Base-by-base conservation (phyloP, 1,140 invertebrate species). In the Drosophila tsacasi region DNA sequence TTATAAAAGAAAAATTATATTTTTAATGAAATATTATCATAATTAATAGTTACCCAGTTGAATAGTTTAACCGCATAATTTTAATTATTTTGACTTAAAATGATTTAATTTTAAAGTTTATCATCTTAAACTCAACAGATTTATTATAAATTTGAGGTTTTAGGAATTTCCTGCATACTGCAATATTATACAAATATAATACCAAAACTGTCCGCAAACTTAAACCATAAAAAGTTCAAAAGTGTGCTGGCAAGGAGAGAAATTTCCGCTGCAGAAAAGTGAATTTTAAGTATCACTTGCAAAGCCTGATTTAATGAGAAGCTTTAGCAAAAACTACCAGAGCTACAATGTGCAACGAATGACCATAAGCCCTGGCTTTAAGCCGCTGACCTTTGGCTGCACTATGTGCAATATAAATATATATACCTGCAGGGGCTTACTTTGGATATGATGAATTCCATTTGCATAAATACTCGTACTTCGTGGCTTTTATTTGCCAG, bases 281-380 rank as follows among this genome's bases (percentile, higher is more conserved):
- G 67, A 52, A 73, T 61, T 52, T 73, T 39, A 73, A 73, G 71
- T 73, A 35, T 72, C 67, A 35, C 44, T 42, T 30, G 42, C 68
- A 61, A 74, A 74, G 68, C 71, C 37, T 52, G 68, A 74, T 73
- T 73, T 73, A 74, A 73, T 73, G 55, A 61, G 55, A 25, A 30
- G 68, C 69, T 49, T 60, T 42, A 17, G 27, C 21, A 50, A 52
- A 49, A 37, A 42, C 30, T 42, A n/a, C 5, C 32, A 73, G n/a
- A 32, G n/a, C 49, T 23, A 17, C 25, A 49, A n/a, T 10, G 15
- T 57, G 35, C 68, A 39, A n/a, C 19, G 54, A 57, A 73, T 35
- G 46, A 37, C 44, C 39, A 37, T 73, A 73, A 74, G 44, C 37
- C 46, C 21, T 42, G 67, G 30, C 69, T 73, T 73, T 52, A 73